Evolutionary conservation across 37 sponge, comb jelly and placozoan species (phyloP).

Genomic region (Haliclona indistincta): DNA sequence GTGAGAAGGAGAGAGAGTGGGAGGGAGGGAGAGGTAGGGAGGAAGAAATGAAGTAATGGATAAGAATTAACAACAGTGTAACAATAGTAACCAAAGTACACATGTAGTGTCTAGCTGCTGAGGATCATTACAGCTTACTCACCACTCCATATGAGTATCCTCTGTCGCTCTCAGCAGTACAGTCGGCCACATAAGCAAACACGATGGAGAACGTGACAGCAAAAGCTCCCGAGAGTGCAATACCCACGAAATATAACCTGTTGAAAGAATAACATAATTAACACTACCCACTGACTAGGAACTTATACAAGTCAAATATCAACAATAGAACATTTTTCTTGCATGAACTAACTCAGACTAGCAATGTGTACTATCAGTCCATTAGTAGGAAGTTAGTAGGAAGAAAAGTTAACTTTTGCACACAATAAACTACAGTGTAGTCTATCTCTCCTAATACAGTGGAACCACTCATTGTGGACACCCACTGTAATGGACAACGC

Average conservation of each 20-base stretch:
- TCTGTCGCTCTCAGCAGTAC: conserved; percentile 75
- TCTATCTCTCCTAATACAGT: no score
- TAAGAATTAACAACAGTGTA: background rate
- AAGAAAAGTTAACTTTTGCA: no score
- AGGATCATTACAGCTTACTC: conserved; percentile 14
- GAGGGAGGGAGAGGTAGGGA: no score
- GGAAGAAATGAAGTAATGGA: background rate
- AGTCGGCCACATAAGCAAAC: conserved; percentile 94
- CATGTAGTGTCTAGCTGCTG: background rate
- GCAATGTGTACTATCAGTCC: no score
- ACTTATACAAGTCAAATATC: background rate
- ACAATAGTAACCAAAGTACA: background rate
- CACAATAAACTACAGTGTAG: no score
- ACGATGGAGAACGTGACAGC: conserved; percentile 91
- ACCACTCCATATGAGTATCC: conserved; percentile 88
- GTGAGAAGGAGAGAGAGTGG: no score
- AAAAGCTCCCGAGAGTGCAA: conserved; percentile 85
- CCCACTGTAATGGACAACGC: no score
- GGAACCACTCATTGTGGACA: no score
- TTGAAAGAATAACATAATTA: conserved; percentile 1
- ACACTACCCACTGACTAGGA: background rate
- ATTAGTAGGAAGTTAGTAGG: no score
- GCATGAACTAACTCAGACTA: no score
- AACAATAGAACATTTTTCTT: conserved; percentile 1
- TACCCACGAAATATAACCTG: conserved; percentile 76